Percentiles rank a stretch among this genome's conserved stretches.
Evolutionary conservation across 2,113 vertebrate genomes (phyloP).

Genomic region (Carlito syrichta): DNA sequence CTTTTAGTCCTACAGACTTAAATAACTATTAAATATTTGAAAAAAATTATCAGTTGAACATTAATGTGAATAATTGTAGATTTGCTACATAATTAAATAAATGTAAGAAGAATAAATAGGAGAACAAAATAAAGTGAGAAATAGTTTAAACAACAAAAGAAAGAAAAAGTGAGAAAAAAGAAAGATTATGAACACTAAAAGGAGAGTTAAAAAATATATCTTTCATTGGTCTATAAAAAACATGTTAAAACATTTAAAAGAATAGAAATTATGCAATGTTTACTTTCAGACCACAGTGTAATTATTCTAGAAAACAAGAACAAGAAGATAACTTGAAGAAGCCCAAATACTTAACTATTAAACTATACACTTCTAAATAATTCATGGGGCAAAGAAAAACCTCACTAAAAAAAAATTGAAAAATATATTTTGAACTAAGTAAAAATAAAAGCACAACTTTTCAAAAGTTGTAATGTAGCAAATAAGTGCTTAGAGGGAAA

Average conservation of each 20-base stretch:
- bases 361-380: background rate
- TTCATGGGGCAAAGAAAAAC: background rate
- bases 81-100: background rate
- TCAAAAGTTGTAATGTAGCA: background rate
- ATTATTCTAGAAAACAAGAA: background rate
- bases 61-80: background rate
- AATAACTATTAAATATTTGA: background rate
- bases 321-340: background rate
- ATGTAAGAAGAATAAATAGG: background rate
- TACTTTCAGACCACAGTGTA: background rate
- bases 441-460: background rate
- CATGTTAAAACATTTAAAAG: background rate
- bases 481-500: background rate
- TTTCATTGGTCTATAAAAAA: background rate
- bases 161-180: background rate
- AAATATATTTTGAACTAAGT: background rate
- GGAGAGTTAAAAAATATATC: background rate
- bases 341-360: background rate
- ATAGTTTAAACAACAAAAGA: background rate
- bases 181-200: background rate
- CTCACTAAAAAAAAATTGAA: background rate
- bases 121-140: background rate
- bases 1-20: background rate
- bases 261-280: background rate
- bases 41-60: background rate